phyloP scores from a whole-genome alignment of 2,797 vertebrate genomes.

The Coregonus ussuriensis region DNA sequence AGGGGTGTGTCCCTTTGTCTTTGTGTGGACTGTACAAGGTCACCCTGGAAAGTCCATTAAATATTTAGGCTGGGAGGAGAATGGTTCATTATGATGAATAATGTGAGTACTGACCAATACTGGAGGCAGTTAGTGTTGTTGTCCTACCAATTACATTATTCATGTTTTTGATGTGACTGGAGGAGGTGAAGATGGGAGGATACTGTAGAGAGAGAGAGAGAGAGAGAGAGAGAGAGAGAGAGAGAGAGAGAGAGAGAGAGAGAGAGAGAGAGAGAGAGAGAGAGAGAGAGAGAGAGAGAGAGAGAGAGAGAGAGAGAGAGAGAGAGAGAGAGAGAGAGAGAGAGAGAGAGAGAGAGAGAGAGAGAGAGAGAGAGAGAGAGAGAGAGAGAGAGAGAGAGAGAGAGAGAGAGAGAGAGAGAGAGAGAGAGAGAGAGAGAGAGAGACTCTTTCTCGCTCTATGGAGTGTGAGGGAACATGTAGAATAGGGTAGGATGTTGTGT shows the following conservation, averaged over 20 bases:
- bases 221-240: too few relatives aligned
- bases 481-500: background rate
- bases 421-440: background rate
- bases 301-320: background rate
- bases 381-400: conserved; percentile 1
- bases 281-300: too few relatives aligned
- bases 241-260: too few relatives aligned
- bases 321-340: conserved; percentile 12
- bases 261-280: too few relatives aligned
- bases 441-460: background rate
- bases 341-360: conserved; percentile 19
- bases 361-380: background rate
- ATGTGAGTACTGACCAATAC: conserved; percentile 50
- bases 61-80: conserved; percentile 67
- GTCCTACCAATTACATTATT: conserved; percentile 50
- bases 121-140: conserved; percentile 47
- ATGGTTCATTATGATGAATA: conserved; percentile 72
- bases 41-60: conserved; percentile 59
- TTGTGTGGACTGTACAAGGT: conserved; percentile 59
- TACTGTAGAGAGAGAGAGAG: background rate
- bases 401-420: conserved; percentile 8
- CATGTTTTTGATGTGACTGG: background rate
- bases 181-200: background rate
- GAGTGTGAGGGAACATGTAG: background rate
- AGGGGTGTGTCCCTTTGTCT: conserved; percentile 47